Evolutionary conservation across 2,113 vertebrate species (phyloP).

Genomic region (Cavia aperea): DNA sequence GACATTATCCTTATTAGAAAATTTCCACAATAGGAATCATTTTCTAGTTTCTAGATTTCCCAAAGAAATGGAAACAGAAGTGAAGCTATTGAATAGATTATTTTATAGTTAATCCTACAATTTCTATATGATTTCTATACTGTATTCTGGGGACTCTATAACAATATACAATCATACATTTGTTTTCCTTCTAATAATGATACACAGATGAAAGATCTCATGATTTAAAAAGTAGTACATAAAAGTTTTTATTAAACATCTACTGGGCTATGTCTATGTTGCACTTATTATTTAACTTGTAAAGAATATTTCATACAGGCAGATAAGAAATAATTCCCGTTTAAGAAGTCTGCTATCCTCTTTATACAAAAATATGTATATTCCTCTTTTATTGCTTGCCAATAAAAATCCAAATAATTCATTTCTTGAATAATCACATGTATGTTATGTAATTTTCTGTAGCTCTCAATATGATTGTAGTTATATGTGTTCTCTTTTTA

Average conservation of each 20-base stretch:
- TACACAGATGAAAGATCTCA: not conserved
- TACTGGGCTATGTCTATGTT: not conserved
- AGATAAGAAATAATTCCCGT: not conserved
- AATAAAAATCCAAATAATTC: not conserved
- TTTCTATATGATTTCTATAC: not conserved
- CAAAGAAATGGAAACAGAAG: not conserved
- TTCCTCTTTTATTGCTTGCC: not conserved
- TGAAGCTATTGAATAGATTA: not conserved
- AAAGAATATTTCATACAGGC: not conserved
- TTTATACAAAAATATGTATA: not conserved
- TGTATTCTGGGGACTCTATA: not conserved
- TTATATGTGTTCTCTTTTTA: not conserved
- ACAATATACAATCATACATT: not conserved
- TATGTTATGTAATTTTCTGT: not conserved
- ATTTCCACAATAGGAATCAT: not conserved
- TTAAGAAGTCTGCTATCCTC: not conserved
- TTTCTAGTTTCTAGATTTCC: not conserved
- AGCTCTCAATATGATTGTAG: not conserved
- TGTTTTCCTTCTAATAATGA: not conserved
- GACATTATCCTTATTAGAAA: not conserved
- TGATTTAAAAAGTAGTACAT: not conserved
- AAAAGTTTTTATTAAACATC: not conserved
- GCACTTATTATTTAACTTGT: not conserved
- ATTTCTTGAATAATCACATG: not conserved
- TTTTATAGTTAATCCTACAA: slow-evolving; percentile 2